Evolutionary conservation across 2,797 vertebrate species (phyloP).

Genomic region (Chaetodon trifasciatus): DNA sequence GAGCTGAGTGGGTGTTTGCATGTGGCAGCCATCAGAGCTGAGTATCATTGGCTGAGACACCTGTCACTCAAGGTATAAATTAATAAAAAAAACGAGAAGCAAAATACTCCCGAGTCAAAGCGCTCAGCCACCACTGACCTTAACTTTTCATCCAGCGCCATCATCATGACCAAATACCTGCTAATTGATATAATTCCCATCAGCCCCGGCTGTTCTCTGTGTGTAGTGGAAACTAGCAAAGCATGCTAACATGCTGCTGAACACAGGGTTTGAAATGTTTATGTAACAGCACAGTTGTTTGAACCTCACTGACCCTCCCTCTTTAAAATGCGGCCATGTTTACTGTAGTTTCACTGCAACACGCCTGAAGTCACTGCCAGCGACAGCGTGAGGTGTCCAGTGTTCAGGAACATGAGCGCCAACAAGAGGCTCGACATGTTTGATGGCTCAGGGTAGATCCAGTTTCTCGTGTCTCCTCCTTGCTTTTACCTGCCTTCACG

Average conservation of each 20-base stretch:
- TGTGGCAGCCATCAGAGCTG: background rate
- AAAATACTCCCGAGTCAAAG: too few species aligned
- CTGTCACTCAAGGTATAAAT: background rate
- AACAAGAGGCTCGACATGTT: background rate
- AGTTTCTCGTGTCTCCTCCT: slow-evolving; percentile 3
- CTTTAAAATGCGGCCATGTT: background rate
- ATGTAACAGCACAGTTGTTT: background rate
- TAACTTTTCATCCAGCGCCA: background rate
- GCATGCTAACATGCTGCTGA: background rate
- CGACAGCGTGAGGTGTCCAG: background rate
- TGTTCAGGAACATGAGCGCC: background rate
- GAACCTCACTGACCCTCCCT: background rate
- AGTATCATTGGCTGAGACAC: slow-evolving; percentile 5
- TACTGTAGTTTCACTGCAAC: background rate
- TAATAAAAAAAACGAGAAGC: too few species aligned
- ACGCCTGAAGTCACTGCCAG: background rate
- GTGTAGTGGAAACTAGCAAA: background rate
- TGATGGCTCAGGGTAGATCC: background rate
- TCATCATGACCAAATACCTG: background rate
- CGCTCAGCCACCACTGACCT: background rate
- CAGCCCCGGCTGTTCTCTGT: background rate
- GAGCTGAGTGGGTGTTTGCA: background rate
- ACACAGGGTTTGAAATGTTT: slow-evolving; percentile 3
- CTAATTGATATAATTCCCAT: background rate
- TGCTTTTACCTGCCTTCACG: slow-evolving; percentile 25